Base-by-base conservation (phyloP, 2,797 vertebrate species). In the Psittacula derbiana region DNA sequence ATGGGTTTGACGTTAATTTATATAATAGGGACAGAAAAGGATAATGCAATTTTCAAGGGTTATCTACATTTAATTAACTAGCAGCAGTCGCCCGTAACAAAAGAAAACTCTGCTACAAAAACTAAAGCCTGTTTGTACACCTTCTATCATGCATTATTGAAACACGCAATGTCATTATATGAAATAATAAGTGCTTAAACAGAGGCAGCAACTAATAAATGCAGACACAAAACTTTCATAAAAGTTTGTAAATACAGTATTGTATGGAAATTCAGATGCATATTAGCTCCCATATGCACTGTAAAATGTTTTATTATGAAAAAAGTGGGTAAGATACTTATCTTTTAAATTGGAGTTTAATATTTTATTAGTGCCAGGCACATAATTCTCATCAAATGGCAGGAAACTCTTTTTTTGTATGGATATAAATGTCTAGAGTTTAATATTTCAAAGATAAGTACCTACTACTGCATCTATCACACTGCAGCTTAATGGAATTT, bases 271-370 rank as follows among this genome's bases (percentile, higher is more conserved):
- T 98, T 97, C 96, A 96, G 97, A 95, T 95, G 97, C 97, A 96
- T 97, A 97, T 97, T 98, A 98, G 96, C 96, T 97, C 97, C 97
- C 97, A 95, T 78, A 97, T 97, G 97, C 97, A 95, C 97, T 89
- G 97, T 97, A 98, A 98, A 98, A 97, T 97, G 97, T 98, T 98
- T 98, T 98, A 98, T 98, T 98, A 98, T 98, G 98, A 98, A 98
- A 98, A 98, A 98, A 98, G 97, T 97, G 96, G 97, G 97, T 97
- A 98, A 98, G 98, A 98, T 98, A 98, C 98, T 98, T 98, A 98
- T 98, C 98, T 98, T 98, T 98, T 98, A 98, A 98, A 98, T 98
- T 98, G 98, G 98, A 98, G 98, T 98, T 98, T 98, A 98, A 98
- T 98, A 98, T 98, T 98, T 98, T 98, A 98, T 98, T 98, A 98